Evolutionary conservation across 2,888 invertebrate genomes (phyloP).

Genomic region (Drosophila mulleri): DNA sequence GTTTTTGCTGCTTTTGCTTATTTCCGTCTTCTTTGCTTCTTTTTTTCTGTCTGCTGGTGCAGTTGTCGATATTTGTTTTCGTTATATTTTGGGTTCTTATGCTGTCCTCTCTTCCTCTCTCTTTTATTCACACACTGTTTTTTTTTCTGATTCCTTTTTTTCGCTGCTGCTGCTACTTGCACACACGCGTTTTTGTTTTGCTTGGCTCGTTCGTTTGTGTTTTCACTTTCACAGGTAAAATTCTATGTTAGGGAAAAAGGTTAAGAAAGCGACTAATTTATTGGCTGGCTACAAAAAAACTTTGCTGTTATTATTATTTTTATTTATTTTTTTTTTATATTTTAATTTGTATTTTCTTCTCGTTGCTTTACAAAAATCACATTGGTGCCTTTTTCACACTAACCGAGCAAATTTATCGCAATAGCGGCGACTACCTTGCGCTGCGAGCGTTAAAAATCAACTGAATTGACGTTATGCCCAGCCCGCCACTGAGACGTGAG

Average conservation of each 20-base stretch:
- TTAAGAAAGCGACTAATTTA: slow-evolving; percentile 32
- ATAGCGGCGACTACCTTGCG: slow-evolving; percentile 60
- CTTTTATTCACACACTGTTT: slow-evolving; percentile 21
- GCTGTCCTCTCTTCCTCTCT: slow-evolving; percentile 18
- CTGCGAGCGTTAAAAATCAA: slow-evolving; percentile 65
- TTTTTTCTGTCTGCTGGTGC: slow-evolving; percentile 36
- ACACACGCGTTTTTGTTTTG: slow-evolving; percentile 77
- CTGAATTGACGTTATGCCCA: slow-evolving; percentile 53
- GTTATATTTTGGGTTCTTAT: slow-evolving; percentile 51
- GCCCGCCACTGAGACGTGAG: slow-evolving; percentile 47
- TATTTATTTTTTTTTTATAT: background rate
- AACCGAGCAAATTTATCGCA: slow-evolving; percentile 28
- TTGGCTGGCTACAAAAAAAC: slow-evolving; percentile 17
- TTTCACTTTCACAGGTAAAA: slow-evolving; percentile 81
- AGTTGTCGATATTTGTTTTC: slow-evolving; percentile 58
- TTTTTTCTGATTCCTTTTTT: slow-evolving; percentile 26
- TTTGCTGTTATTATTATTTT: slow-evolving; percentile 15
- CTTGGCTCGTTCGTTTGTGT: slow-evolving; percentile 75
- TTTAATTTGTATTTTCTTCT: slow-evolving; percentile 10
- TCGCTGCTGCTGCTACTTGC: slow-evolving; percentile 41
- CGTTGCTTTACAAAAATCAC: slow-evolving; percentile 31
- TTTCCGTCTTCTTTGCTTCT: slow-evolving; percentile 40
- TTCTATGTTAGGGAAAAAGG: slow-evolving; percentile 52
- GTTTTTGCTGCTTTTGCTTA: slow-evolving; percentile 38
- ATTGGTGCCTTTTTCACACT: slow-evolving; percentile 25